Percentiles rank a stretch among this genome's conserved stretches.
Conservation (phyloP, 2,113 vertebrate species). For the Tinamus guttatus region DNA sequence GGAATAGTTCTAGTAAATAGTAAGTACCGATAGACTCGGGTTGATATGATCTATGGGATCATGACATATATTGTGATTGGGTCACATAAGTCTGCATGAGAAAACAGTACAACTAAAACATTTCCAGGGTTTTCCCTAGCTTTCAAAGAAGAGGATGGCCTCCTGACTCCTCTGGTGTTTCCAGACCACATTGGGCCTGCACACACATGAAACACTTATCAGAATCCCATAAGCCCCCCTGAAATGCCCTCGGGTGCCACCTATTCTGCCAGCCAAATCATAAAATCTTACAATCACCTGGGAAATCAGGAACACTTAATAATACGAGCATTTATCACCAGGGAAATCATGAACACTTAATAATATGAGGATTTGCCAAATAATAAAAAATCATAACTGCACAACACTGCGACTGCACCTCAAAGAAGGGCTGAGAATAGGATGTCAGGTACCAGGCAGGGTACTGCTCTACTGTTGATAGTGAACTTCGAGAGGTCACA, state of each 20-base stretch:
- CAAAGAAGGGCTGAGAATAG: not conserved
- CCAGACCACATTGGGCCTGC: not conserved
- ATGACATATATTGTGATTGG: not conserved
- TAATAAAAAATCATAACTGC: not conserved
- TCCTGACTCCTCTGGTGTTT: not conserved
- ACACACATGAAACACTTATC: accelerated
- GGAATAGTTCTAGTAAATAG: not conserved
- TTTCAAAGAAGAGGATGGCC: not conserved
- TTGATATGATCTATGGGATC: not conserved
- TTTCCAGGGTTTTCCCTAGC: not conserved
- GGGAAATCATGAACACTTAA: not conserved
- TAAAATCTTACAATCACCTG: not conserved
- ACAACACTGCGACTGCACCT: not conserved
- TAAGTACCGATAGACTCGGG: not conserved
- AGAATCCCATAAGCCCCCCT: not conserved
- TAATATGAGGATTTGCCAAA: not conserved
- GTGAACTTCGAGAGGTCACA: not conserved
- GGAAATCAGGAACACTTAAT: not conserved
- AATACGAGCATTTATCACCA: not conserved
- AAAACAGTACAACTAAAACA: not conserved
- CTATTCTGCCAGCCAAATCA: not conserved
- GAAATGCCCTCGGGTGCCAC: not conserved
- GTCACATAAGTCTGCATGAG: not conserved
- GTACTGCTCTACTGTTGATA: not conserved
- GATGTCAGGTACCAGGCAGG: not conserved